Evolutionary conservation across 1,140 invertebrate species (phyloP).

Genomic region (Grapholita molesta): DNA sequence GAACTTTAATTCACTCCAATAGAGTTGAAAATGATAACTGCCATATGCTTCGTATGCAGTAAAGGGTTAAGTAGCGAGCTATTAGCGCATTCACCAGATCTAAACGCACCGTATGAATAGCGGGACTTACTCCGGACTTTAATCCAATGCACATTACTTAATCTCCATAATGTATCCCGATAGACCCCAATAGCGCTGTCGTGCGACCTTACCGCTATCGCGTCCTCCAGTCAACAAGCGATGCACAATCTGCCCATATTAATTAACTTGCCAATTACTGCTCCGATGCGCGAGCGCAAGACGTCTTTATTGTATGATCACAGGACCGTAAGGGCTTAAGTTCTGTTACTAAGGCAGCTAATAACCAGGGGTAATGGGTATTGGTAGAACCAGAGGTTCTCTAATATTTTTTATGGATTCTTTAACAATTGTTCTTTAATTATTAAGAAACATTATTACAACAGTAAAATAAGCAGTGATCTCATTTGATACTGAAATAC

Average conservation of each 20-base stretch:
- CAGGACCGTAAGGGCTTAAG: not conserved
- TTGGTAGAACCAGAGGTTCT: too few species aligned
- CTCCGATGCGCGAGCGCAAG: not conserved
- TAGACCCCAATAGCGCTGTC: not conserved
- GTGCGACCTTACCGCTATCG: not conserved
- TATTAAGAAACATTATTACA: too few species aligned
- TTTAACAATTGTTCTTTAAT: too few species aligned
- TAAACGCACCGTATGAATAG: not conserved
- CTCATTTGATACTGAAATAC: too few species aligned
- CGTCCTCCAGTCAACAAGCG: not conserved
- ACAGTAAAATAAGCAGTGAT: too few species aligned
- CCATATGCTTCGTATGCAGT: too few species aligned
- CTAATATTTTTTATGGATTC: too few species aligned
- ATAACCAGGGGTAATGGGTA: not conserved
- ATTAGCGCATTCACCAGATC: too few species aligned
- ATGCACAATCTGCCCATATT: not conserved
- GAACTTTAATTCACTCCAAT: too few species aligned
- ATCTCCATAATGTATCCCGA: not conserved
- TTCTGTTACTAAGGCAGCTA: not conserved
- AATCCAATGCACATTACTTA: not conserved
- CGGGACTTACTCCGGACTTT: not conserved
- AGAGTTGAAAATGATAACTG: too few species aligned
- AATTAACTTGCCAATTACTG: constrained; percentile 1
- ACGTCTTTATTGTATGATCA: not conserved
- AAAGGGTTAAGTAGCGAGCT: too few species aligned